Evolutionary conservation across 2,888 invertebrate species (phyloP).

Genomic region (Xiphydria camelus): DNA sequence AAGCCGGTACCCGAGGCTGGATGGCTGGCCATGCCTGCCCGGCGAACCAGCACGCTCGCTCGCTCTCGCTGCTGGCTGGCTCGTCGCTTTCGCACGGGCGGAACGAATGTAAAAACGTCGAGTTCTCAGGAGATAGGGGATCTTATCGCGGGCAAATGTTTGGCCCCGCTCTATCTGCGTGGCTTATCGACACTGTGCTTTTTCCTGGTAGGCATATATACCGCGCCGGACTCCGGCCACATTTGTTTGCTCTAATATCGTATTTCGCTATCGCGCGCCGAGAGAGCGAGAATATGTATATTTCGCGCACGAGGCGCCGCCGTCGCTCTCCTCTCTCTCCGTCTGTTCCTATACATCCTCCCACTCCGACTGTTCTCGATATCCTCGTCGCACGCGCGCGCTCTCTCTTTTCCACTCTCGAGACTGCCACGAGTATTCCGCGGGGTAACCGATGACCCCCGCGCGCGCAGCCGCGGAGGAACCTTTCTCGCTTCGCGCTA

Average conservation of each 20-base stretch:
- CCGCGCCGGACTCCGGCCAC: neutral
- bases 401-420: no score
- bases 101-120: slow-evolving; percentile 36
- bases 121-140: slow-evolving; percentile 50
- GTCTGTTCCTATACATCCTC: no score
- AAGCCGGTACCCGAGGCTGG: slow-evolving; percentile 33
- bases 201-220: slow-evolving; percentile 7
- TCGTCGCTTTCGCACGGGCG: slow-evolving; percentile 12
- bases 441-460: no score
- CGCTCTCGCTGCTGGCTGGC: neutral
- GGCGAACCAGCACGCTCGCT: slow-evolving; percentile 14
- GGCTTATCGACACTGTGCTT: slow-evolving; percentile 19
- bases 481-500: no score
- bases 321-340: no score
- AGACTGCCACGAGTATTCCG: no score
- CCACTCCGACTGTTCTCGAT: no score
- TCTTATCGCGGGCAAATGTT: slow-evolving; percentile 52
- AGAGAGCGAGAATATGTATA: neutral
- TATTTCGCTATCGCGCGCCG: slow-evolving; percentile 2
- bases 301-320: no score
- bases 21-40: slow-evolving; percentile 32
- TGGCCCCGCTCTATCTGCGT: slow-evolving; percentile 42
- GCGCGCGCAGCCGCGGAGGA: no score
- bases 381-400: no score
- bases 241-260: slow-evolving; percentile 11